These are phyloP conservation scores for Brachyptera putata DNA, from an alignment of 2,888 invertebrate species.

Conservation along the genomic window DNA sequence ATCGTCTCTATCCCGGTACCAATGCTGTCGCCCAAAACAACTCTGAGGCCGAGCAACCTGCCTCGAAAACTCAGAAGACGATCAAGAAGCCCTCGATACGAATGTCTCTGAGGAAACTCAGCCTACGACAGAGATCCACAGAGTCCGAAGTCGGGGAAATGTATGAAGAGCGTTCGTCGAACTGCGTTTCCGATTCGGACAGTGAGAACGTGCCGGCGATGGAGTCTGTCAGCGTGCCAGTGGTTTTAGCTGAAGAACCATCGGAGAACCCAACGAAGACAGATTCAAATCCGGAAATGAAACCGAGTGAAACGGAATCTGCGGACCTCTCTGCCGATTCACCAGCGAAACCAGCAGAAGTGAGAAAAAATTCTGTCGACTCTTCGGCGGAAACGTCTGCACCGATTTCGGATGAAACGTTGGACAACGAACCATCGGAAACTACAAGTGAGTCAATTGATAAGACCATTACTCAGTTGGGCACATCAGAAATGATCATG, in stretches of 20 bases:
- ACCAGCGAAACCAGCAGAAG: too few species aligned
- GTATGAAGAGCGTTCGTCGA: slow-evolving; percentile 17
- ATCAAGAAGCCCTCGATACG: slow-evolving; percentile 34
- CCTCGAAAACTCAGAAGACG: slow-evolving; percentile 25
- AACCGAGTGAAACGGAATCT: too few species aligned
- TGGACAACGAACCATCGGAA: too few species aligned
- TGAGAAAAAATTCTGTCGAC: too few species aligned
- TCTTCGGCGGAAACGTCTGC: not conserved
- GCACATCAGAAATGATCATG: not conserved
- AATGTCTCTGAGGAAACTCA: slow-evolving; percentile 18
- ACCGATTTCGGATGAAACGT: too few species aligned
- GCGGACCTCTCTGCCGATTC: too few species aligned
- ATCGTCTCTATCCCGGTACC: not conserved
- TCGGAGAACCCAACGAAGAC: too few species aligned
- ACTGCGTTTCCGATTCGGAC: slow-evolving; percentile 7
- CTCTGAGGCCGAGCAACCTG: not conserved
- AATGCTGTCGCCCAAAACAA: not conserved
- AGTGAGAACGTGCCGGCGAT: not conserved
- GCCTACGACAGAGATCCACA: slow-evolving; percentile 16
- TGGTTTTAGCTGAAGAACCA: too few species aligned
- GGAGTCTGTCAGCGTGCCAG: not conserved
- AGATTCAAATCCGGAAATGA: too few species aligned
- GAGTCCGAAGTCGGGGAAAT: slow-evolving; percentile 19
- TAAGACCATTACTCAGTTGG: not conserved
- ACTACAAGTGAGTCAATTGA: too few species aligned